These are phyloP conservation scores for Hydropsyche betteni DNA, from an alignment of 2,888 invertebrate species.

Conservation along the genomic window DNA sequence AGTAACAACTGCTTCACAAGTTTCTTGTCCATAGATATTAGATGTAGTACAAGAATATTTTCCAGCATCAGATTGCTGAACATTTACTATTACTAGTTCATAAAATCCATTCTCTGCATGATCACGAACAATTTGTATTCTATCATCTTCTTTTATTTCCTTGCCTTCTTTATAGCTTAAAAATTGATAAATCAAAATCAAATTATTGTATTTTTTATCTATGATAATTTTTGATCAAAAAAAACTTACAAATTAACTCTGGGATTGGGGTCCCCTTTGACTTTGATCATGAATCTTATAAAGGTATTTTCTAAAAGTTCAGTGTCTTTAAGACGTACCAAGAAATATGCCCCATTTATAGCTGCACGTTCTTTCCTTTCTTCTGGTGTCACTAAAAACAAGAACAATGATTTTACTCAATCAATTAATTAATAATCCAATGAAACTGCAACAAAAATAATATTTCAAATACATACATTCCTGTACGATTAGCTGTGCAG, in stretches of 20 bases:
- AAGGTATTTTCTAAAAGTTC: slow-evolving; percentile 88
- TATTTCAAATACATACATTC: slow-evolving; percentile 71
- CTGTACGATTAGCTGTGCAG: slow-evolving; percentile 87
- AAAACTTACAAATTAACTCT: slow-evolving; percentile 86
- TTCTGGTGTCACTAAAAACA: slow-evolving; percentile 71
- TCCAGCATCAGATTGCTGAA: slow-evolving; percentile 81
- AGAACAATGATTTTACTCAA: slow-evolving; percentile 22
- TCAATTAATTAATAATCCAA: neutral
- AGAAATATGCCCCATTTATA: slow-evolving; percentile 82
- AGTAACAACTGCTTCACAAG: slow-evolving; percentile 78
- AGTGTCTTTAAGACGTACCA: slow-evolving; percentile 86
- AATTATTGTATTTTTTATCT: neutral
- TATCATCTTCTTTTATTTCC: slow-evolving; percentile 74
- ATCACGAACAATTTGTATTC: slow-evolving; percentile 76
- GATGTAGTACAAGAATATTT: slow-evolving; percentile 84
- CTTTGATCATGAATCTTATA: slow-evolving; percentile 87
- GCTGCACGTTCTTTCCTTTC: slow-evolving; percentile 75
- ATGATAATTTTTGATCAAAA: slow-evolving; percentile 22
- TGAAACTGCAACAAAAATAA: neutral
- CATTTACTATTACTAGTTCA: slow-evolving; percentile 86
- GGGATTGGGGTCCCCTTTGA: slow-evolving; percentile 89
- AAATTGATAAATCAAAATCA: slow-evolving; percentile 41
- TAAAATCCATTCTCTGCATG: slow-evolving; percentile 85
- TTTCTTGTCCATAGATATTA: slow-evolving; percentile 82
- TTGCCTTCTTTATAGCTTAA: slow-evolving; percentile 83